Evolutionary conservation across 2,888 invertebrate species (phyloP).

Genomic region (Emesis furor): DNA sequence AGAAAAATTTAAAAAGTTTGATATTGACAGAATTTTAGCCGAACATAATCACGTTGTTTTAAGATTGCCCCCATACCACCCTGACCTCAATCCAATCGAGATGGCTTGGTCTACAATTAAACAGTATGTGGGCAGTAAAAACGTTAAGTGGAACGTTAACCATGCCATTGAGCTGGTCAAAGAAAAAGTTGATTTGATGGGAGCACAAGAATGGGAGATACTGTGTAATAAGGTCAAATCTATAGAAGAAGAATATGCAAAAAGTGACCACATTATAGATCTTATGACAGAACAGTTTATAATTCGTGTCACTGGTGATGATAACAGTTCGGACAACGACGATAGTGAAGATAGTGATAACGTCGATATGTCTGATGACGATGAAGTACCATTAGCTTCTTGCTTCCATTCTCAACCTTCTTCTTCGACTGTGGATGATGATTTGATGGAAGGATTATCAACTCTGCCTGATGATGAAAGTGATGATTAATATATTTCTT

Average conservation of each 20-base stretch:
- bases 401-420: too few species aligned
- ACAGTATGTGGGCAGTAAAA: neutral
- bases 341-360: too few species aligned
- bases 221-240: neutral
- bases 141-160: neutral
- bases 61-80: too few species aligned
- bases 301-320: neutral
- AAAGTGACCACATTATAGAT: neutral
- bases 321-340: too few species aligned
- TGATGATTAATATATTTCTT: too few species aligned
- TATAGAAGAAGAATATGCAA: neutral
- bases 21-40: neutral
- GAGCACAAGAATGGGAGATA: neutral
- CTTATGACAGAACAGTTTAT: neutral
- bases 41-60: neutral
- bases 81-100: too few species aligned
- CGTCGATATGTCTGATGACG: too few species aligned
- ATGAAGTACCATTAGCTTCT: too few species aligned
- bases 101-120: neutral
- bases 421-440: too few species aligned
- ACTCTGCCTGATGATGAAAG: too few species aligned
- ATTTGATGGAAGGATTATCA: too few species aligned
- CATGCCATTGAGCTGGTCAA: neutral
- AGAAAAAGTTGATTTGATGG: neutral
- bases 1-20: neutral